Evolutionary conservation across 2,888 invertebrate genomes (phyloP).

Genomic region (Trichopria drosophilae): DNA sequence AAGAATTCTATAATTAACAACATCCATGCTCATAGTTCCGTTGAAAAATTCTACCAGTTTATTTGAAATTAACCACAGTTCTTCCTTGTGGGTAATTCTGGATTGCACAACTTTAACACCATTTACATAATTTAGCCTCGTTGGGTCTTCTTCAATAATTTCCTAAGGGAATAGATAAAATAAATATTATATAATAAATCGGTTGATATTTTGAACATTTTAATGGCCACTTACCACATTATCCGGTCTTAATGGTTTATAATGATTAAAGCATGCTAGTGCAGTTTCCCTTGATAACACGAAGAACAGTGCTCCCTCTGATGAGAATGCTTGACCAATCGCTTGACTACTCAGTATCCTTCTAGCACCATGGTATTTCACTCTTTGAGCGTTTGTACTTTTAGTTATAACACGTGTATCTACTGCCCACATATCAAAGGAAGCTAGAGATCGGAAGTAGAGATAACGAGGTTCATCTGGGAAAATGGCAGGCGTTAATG

Average conservation of each 20-base stretch:
- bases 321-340: slow-evolving; percentile 27
- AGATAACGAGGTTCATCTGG: slow-evolving; percentile 27
- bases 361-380: slow-evolving; percentile 30
- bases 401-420: slow-evolving; percentile 24
- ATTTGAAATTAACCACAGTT: slow-evolving; percentile 18
- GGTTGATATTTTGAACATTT: no score
- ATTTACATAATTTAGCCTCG: slow-evolving; percentile 21
- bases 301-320: slow-evolving; percentile 51
- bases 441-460: slow-evolving; percentile 41
- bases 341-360: slow-evolving; percentile 34
- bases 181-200: slow-evolving; percentile 63
- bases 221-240: slow-evolving; percentile 35
- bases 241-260: slow-evolving; percentile 28
- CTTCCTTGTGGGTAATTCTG: slow-evolving; percentile 7
- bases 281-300: slow-evolving; percentile 49
- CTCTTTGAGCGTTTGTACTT: slow-evolving; percentile 8
- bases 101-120: slow-evolving; percentile 22
- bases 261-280: slow-evolving; percentile 55
- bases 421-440: slow-evolving; percentile 32
- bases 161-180: slow-evolving; percentile 7
- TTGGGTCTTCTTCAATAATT: slow-evolving; percentile 20
- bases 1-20: slow-evolving; percentile 24
- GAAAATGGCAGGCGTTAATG: slow-evolving; percentile 60
- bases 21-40: slow-evolving; percentile 10
- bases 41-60: slow-evolving; percentile 15